These are phyloP conservation scores for Trachelipus rathkii DNA, from an alignment of 1,140 invertebrate species.

Conservation along the genomic window DNA sequence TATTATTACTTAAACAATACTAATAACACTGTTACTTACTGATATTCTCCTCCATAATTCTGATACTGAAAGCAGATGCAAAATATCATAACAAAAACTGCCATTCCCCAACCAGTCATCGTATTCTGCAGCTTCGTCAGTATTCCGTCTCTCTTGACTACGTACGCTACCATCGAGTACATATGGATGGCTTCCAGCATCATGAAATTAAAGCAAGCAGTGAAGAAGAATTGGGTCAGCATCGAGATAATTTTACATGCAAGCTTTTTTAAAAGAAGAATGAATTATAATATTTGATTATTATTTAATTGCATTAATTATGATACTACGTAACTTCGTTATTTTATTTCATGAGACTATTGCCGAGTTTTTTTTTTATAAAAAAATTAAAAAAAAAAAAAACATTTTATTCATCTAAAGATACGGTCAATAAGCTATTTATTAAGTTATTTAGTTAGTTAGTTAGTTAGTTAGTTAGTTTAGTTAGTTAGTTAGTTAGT, in stretches of 20 bases:
- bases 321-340: no score
- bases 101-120: constrained; percentile 45
- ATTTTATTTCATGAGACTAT: no score
- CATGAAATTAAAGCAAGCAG: constrained; percentile 46
- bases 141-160: constrained; percentile 46
- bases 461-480: no score
- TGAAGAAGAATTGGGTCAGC: constrained; percentile 47
- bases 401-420: no score
- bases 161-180: constrained; percentile 47
- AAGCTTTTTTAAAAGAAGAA: no score
- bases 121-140: constrained; percentile 44
- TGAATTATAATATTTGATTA: no score
- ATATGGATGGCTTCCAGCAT: constrained; percentile 46
- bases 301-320: no score
- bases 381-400: no score
- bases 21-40: constrained; percentile 28
- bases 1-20: not conserved
- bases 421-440: no score
- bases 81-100: constrained; percentile 42
- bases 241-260: constrained; percentile 44
- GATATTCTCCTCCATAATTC: constrained; percentile 46
- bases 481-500: no score
- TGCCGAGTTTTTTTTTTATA: no score
- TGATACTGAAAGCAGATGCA: constrained; percentile 46
- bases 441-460: no score